Conservation (phyloP, 2,797 vertebrate species). For the Gallinago stenura region DNA sequence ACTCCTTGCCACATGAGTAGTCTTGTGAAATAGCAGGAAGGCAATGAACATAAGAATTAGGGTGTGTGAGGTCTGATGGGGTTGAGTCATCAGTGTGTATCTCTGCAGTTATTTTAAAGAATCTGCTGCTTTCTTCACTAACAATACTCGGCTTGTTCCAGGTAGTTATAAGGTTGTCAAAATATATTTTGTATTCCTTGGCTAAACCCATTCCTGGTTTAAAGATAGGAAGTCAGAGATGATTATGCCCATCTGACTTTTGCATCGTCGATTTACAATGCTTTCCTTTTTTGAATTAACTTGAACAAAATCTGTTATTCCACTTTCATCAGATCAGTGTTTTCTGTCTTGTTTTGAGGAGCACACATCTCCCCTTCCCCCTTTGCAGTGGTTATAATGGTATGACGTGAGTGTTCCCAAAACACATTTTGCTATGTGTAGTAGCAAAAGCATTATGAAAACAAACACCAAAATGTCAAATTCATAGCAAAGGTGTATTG, state of each 20-base stretch:
- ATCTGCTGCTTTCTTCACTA: background rate
- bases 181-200: background rate
- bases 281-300: background rate
- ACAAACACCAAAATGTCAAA: background rate
- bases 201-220: background rate
- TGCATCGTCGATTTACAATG: background rate
- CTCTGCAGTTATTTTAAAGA: constrained; percentile 53
- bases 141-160: constrained; percentile 25
- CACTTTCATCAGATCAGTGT: background rate
- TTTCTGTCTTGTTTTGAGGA: background rate
- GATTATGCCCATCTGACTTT: background rate
- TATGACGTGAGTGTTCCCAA: background rate
- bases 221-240: background rate
- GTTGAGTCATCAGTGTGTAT: background rate
- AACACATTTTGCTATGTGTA: background rate
- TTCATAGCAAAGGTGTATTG: background rate
- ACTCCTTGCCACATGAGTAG: background rate
- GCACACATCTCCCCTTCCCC: background rate
- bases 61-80: background rate
- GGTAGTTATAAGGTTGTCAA: background rate
- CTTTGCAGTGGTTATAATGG: background rate
- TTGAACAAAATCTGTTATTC: constrained; percentile 12
- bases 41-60: background rate
- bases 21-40: background rate
- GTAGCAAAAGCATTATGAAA: background rate